Conservation (phyloP, 2,113 vertebrate species). For the Callospermophilus lateralis region DNA sequence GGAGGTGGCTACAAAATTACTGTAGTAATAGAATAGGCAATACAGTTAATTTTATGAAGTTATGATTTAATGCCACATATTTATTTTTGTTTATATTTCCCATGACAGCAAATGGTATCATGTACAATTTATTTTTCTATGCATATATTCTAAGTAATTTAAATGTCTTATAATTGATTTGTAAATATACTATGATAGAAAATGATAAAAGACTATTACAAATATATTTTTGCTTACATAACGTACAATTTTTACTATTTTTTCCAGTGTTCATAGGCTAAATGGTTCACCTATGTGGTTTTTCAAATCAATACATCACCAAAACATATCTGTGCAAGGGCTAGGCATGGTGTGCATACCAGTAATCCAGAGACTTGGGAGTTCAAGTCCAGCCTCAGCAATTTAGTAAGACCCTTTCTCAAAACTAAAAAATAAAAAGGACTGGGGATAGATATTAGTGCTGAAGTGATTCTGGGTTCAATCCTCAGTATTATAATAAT, state of each 20-base stretch:
- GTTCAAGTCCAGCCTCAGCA: too few species aligned
- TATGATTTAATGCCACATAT: not conserved
- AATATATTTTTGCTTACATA: not conserved
- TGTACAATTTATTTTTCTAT: not conserved
- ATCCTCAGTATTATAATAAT: too few species aligned
- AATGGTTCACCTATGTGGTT: not conserved
- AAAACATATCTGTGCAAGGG: not conserved
- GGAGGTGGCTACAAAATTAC: not conserved
- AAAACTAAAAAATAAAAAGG: too few species aligned
- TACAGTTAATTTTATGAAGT: not conserved
- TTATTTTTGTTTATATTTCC: not conserved
- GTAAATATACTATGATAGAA: not conserved
- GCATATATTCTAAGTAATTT: not conserved
- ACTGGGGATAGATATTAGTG: too few species aligned
- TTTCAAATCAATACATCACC: not conserved
- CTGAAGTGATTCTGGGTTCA: too few species aligned
- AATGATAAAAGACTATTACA: not conserved
- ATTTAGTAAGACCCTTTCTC: too few species aligned
- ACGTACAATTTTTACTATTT: not conserved
- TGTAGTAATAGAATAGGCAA: fast-evolving
- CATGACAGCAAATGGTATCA: not conserved
- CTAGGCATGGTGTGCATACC: too few species aligned
- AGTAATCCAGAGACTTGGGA: too few species aligned
- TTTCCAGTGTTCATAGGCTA: not conserved
- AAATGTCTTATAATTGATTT: not conserved